phyloP scores from a whole-genome alignment of 2,113 vertebrate species.

The Eudyptes chrysolophus region DNA sequence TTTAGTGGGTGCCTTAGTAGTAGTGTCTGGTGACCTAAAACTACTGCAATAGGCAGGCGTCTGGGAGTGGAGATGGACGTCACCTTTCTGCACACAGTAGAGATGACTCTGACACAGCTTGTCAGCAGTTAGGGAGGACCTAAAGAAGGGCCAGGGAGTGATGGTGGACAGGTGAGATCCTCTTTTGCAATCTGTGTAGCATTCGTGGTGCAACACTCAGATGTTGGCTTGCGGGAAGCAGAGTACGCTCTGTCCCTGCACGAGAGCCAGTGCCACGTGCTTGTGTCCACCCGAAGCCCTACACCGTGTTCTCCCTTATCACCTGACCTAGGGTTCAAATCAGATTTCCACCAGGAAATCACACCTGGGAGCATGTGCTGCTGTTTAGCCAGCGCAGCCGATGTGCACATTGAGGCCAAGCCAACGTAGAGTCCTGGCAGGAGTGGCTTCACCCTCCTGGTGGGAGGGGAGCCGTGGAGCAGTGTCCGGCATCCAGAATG shows the following conservation, averaged over 20 bases:
- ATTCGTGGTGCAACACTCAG: neutral
- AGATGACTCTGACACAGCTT: neutral
- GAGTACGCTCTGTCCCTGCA: neutral
- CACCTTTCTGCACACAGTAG: neutral
- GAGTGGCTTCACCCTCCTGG: rapidly evolving
- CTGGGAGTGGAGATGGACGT: neutral
- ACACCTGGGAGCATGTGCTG: neutral
- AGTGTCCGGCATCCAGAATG: neutral
- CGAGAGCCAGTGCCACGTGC: rapidly evolving
- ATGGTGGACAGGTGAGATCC: neutral
- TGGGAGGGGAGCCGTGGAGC: neutral
- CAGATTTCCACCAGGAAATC: neutral
- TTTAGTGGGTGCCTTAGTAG: neutral
- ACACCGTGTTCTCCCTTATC: rapidly evolving
- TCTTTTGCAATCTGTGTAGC: rapidly evolving
- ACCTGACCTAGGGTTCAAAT: neutral
- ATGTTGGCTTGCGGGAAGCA: neutral
- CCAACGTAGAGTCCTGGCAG: neutral
- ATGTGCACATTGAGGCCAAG: neutral
- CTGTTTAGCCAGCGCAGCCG: rapidly evolving
- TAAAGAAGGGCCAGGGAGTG: neutral
- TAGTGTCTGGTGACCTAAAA: neutral
- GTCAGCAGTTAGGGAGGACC: neutral
- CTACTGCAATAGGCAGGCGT: neutral
- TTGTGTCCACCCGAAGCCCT: neutral